Percentiles rank a stretch among this genome's conserved stretches.
phyloP scores from a whole-genome alignment of 1,140 invertebrate species.

The Zaprionus davidi region DNA sequence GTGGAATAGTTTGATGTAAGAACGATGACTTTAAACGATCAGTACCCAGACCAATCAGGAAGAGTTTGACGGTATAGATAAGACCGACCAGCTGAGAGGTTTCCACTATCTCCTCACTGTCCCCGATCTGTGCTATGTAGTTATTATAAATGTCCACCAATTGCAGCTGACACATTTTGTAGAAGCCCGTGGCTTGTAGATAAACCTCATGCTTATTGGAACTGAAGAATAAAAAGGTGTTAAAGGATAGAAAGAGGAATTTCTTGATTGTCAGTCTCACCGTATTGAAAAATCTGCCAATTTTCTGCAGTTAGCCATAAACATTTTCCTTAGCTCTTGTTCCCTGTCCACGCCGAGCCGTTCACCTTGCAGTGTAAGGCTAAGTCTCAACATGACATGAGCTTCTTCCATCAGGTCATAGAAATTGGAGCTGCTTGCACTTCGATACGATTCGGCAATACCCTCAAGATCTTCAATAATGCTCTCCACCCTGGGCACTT shows the following conservation, averaged over 20 bases:
- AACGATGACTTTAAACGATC: slow-evolving; percentile 74
- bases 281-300: slow-evolving; percentile 81
- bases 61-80: slow-evolving; percentile 78
- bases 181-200: slow-evolving; percentile 78
- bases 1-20: slow-evolving; percentile 67
- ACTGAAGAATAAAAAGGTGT: slow-evolving; percentile 25
- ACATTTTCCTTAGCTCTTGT: slow-evolving; percentile 64
- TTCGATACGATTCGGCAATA: slow-evolving; percentile 87
- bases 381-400: slow-evolving; percentile 75
- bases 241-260: not conserved
- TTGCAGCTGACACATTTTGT: slow-evolving; percentile 81
- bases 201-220: slow-evolving; percentile 77
- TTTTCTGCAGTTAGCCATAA: slow-evolving; percentile 71
- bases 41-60: slow-evolving; percentile 69
- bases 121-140: slow-evolving; percentile 55
- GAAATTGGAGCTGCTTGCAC: slow-evolving; percentile 85
- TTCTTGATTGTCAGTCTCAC: slow-evolving; percentile 31
- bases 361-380: slow-evolving; percentile 70
- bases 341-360: slow-evolving; percentile 61
- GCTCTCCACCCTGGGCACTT: slow-evolving; percentile 86
- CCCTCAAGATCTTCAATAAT: slow-evolving; percentile 88
- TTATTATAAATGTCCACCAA: slow-evolving; percentile 78
- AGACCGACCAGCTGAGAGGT: slow-evolving; percentile 61
- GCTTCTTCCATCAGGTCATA: slow-evolving; percentile 83
- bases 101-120: slow-evolving; percentile 37